Conservation (phyloP, 2,797 vertebrate species). For the Oreonectes daqikongensis region DNA sequence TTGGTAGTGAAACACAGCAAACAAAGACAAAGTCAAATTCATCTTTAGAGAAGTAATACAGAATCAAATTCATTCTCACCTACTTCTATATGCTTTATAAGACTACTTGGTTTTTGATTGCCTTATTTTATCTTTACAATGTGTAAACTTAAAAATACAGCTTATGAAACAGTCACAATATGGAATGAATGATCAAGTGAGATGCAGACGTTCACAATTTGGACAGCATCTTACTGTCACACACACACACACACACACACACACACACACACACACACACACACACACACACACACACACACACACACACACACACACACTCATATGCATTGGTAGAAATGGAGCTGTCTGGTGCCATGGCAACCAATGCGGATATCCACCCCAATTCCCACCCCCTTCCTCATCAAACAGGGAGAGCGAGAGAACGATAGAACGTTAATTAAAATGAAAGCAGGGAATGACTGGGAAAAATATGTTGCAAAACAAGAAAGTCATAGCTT, state of each 20-base stretch:
- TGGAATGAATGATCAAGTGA: constrained; percentile 40
- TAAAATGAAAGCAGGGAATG: constrained; percentile 70
- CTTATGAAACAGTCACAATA: constrained; percentile 38
- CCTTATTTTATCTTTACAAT: not conserved
- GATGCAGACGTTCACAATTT: constrained; percentile 46
- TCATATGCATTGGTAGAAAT: constrained; percentile 86
- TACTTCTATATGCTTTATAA: not conserved
- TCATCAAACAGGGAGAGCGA: constrained; percentile 65
- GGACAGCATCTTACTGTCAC: constrained; percentile 43
- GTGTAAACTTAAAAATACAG: constrained; percentile 27
- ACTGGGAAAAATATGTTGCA: constrained; percentile 57
- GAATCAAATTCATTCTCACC: not conserved
- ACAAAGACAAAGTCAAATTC: constrained; percentile 53
- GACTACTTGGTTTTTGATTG: not conserved
- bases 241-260: constrained; percentile 51
- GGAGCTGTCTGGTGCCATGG: constrained; percentile 92
- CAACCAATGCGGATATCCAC: constrained; percentile 91
- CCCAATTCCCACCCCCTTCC: constrained; percentile 80
- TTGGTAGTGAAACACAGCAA: constrained; percentile 24
- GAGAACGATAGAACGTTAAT: constrained; percentile 66
- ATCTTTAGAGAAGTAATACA: constrained; percentile 13
- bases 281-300: constrained; percentile 70
- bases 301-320: constrained; percentile 69
- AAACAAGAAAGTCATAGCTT: constrained; percentile 19
- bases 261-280: constrained; percentile 56